Evolutionary conservation across 2,888 invertebrate species (phyloP).

Genomic region (Chelonus formosanus): DNA sequence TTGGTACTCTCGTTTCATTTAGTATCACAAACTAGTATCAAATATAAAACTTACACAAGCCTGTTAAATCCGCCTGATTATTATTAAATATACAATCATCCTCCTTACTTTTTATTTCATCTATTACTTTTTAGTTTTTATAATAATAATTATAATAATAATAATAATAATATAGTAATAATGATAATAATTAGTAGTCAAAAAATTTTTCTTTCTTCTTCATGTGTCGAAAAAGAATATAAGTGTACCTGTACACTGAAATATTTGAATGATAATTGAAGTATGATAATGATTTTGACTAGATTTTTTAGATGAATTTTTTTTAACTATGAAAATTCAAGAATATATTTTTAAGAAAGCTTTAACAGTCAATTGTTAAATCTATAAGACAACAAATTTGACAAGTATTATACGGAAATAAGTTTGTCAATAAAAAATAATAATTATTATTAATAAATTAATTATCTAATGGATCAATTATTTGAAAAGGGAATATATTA

Average conservation of each 20-base stretch:
- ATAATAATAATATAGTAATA: conserved; percentile 5
- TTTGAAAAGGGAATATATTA: not conserved
- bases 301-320: conserved; percentile 21
- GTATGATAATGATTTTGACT: conserved; percentile 30
- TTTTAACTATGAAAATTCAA: not conserved
- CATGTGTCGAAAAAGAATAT: not conserved
- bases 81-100: conserved; percentile 49
- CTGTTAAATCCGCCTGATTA: conserved; percentile 58
- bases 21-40: conserved; percentile 59
- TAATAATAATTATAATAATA: conserved; percentile 31
- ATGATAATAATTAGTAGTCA: conserved; percentile 15
- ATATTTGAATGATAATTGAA: conserved; percentile 20
- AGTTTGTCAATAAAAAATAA: too few relatives aligned
- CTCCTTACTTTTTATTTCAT: conserved; percentile 9
- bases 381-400: too few relatives aligned
- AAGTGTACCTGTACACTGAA: conserved; percentile 31
- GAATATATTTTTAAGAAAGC: not conserved
- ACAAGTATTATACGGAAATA: too few relatives aligned
- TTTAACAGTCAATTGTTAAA: too few relatives aligned
- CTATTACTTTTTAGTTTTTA: conserved; percentile 20
- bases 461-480: conserved; percentile 6
- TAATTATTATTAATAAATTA: conserved; percentile 13
- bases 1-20: conserved; percentile 42
- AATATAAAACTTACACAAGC: conserved; percentile 62
- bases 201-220: not conserved